Conservation (phyloP, 1,140 invertebrate species). For the Hyphantria cunea region DNA sequence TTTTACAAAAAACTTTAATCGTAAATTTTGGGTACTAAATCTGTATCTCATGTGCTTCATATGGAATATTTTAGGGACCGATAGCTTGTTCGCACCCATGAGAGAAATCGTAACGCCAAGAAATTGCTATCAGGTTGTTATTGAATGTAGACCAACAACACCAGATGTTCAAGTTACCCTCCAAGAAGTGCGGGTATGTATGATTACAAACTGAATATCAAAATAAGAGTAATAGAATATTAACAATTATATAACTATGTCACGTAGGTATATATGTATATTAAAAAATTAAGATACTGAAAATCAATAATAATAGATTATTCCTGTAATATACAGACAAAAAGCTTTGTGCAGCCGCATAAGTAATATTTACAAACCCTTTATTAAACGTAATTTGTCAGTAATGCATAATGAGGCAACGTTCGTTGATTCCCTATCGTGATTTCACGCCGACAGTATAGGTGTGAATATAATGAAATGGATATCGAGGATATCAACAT, state of each 20-base stretch:
- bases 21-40: neutral
- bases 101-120: slow-evolving; percentile 63
- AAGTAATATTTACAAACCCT: slow-evolving; percentile 20
- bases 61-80: slow-evolving; percentile 78
- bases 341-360: slow-evolving; percentile 51
- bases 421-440: slow-evolving; percentile 22
- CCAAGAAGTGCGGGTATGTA: slow-evolving; percentile 73
- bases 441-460: slow-evolving; percentile 4
- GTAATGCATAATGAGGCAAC: slow-evolving; percentile 37
- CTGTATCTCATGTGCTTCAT: slow-evolving; percentile 2
- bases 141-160: slow-evolving; percentile 87
- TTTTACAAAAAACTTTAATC: slow-evolving; percentile 15
- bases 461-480: slow-evolving; percentile 6
- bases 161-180: slow-evolving; percentile 84
- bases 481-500: slow-evolving; percentile 33
- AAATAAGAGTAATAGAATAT: slow-evolving; percentile 24
- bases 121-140: slow-evolving; percentile 73
- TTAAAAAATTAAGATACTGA: too few relatives aligned
- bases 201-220: slow-evolving; percentile 21
- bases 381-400: slow-evolving; percentile 23
- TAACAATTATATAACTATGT: neutral
- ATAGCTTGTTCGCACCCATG: slow-evolving; percentile 79
- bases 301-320: slow-evolving; percentile 17
- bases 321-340: slow-evolving; percentile 2
- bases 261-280: too few relatives aligned